Percentiles rank a stretch among this genome's conserved stretches.
phyloP scores from a whole-genome alignment of 2,797 vertebrate genomes.

The Fratercula arctica region DNA sequence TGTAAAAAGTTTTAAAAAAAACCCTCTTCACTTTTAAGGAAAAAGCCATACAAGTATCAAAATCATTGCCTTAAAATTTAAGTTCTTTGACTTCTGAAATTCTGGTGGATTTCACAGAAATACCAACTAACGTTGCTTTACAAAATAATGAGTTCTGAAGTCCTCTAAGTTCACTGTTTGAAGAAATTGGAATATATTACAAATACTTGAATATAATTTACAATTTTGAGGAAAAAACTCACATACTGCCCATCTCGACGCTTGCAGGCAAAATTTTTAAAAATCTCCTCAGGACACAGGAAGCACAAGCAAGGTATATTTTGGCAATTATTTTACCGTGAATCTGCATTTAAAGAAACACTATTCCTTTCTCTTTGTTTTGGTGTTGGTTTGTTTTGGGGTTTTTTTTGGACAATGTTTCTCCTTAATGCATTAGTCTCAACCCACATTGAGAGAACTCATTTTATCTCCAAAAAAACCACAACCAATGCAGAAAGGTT shows the following conservation, averaged over 20 bases:
- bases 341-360: neutral
- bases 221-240: neutral
- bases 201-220: neutral
- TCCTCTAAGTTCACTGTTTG: neutral
- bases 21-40: neutral
- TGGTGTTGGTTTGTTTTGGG: neutral
- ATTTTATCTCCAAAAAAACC: neutral
- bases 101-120: neutral
- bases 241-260: neutral
- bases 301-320: neutral
- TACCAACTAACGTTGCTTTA: neutral
- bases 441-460: neutral
- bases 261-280: neutral
- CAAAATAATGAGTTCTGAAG: neutral
- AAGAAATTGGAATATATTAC: neutral
- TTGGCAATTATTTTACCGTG: neutral
- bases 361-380: neutral
- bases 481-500: neutral
- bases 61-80: neutral
- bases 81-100: neutral
- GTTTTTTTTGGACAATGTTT: neutral
- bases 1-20: neutral
- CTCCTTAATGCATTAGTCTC: neutral
- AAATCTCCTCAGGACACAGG: neutral
- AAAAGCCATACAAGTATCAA: neutral